These are phyloP conservation scores for Pogonomyrmex californicus DNA, from an alignment of 1,140 invertebrate species.

Conservation along the genomic window DNA sequence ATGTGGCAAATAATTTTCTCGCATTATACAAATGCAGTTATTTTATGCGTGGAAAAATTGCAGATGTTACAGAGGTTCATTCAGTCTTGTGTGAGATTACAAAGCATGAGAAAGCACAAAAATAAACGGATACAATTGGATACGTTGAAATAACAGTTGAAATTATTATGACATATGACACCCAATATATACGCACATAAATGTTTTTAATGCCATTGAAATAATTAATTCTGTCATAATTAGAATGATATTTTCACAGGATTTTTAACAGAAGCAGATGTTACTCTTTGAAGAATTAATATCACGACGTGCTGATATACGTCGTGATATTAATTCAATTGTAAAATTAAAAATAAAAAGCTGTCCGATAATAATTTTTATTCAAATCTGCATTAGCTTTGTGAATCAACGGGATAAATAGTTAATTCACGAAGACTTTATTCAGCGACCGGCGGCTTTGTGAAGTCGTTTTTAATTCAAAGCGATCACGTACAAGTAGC, in stretches of 20 bases:
- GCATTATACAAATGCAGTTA: neutral
- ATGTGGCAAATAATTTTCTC: constrained; percentile 9
- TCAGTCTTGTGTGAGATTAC: neutral
- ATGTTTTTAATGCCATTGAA: constrained; percentile 4
- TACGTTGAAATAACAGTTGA: neutral
- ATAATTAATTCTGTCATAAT: constrained; percentile 28
- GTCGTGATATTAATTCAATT: constrained; percentile 13
- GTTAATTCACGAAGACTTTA: constrained; percentile 14
- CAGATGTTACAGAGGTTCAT: neutral
- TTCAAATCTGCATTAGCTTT: neutral
- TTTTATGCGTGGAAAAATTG: neutral
- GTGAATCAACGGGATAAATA: neutral
- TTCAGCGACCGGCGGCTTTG: neutral
- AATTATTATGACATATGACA: neutral
- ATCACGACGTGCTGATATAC: neutral
- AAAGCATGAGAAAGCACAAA: neutral
- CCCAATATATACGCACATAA: neutral
- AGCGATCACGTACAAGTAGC: constrained; percentile 7
- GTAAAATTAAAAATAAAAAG: constrained; percentile 8
- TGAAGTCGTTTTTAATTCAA: constrained; percentile 40
- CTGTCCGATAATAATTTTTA: neutral
- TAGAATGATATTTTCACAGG: neutral
- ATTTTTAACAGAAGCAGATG: neutral
- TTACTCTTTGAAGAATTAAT: neutral
- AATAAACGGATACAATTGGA: neutral